Percentiles rank a stretch among this genome's conserved stretches.
phyloP scores from a whole-genome alignment of 2,797 vertebrate genomes.

The Graptemys geographica region DNA sequence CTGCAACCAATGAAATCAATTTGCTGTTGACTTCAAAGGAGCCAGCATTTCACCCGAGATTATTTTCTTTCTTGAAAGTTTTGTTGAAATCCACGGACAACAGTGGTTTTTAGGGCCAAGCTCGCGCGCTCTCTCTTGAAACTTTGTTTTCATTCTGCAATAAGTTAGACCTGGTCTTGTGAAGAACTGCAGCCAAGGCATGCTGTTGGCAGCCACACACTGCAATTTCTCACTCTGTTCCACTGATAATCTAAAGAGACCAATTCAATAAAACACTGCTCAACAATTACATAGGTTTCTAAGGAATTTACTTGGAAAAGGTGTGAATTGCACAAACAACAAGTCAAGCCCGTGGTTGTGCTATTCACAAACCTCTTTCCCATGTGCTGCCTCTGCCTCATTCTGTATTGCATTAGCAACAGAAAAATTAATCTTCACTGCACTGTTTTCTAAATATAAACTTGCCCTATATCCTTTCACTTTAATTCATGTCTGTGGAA shows the following conservation, averaged over 20 bases:
- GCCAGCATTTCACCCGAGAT: background rate
- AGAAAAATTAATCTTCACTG: background rate
- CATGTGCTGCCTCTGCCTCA: background rate
- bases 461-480: background rate
- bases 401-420: background rate
- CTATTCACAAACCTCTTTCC: background rate
- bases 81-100: background rate
- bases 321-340: constrained; percentile 18
- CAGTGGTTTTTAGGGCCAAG: background rate
- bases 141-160: background rate
- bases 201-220: background rate
- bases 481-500: background rate
- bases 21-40: background rate
- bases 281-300: constrained; percentile 37
- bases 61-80: background rate
- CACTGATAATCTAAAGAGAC: constrained; percentile 25
- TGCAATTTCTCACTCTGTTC: constrained; percentile 27
- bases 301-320: constrained; percentile 54
- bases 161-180: background rate
- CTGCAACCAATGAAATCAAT: background rate
- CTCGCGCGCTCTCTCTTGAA: background rate
- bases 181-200: background rate
- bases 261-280: constrained; percentile 54
- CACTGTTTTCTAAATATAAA: background rate
- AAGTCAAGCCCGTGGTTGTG: background rate